Conservation (phyloP, 2,888 invertebrate genomes). For the Andrena praecox region DNA sequence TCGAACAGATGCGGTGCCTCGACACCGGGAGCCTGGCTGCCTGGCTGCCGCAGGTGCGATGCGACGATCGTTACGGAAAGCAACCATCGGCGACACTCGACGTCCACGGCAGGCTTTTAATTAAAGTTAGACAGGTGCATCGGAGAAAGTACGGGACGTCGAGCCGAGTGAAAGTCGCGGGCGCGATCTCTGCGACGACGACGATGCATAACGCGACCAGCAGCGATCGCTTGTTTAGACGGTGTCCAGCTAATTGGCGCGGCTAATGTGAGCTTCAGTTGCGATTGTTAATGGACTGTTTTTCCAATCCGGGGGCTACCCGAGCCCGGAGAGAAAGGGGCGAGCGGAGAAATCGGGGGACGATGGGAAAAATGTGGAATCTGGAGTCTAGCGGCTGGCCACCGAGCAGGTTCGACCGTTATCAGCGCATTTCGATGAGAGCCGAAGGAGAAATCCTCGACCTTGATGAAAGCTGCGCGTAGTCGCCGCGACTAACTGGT, state of each 20-base stretch:
- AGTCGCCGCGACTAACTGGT: conserved; percentile 48
- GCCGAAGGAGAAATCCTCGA: conserved; percentile 64
- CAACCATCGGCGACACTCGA: conserved; percentile 3
- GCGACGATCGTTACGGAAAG: conserved; percentile 38
- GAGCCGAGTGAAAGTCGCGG: conserved; percentile 49
- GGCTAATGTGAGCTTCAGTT: background rate
- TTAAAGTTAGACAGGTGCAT: conserved; percentile 55
- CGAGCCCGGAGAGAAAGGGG: background rate
- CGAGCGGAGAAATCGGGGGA: conserved; percentile 52
- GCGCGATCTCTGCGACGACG: conserved; percentile 13
- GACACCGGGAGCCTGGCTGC: background rate
- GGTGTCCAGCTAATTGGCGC: conserved; percentile 35
- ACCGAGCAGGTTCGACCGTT: conserved; percentile 54
- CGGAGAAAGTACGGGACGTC: conserved; percentile 47
- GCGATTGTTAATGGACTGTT: background rate
- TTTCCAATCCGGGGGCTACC: background rate
- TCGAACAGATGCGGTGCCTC: too few relatives aligned
- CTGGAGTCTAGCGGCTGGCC: background rate
- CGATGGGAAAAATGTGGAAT: conserved; percentile 43
- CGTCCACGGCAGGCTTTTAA: conserved; percentile 35
- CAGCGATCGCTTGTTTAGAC: conserved; percentile 24
- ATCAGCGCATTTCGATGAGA: conserved; percentile 54
- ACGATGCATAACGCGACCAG: conserved; percentile 18
- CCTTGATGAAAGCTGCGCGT: conserved; percentile 65
- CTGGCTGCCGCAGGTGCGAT: conserved; percentile 28